Percentiles rank a stretch among this genome's conserved stretches.
These are phyloP conservation scores for Spatula clypeata DNA, from an alignment of 2,797 vertebrate species.

Conservation along the genomic window DNA sequence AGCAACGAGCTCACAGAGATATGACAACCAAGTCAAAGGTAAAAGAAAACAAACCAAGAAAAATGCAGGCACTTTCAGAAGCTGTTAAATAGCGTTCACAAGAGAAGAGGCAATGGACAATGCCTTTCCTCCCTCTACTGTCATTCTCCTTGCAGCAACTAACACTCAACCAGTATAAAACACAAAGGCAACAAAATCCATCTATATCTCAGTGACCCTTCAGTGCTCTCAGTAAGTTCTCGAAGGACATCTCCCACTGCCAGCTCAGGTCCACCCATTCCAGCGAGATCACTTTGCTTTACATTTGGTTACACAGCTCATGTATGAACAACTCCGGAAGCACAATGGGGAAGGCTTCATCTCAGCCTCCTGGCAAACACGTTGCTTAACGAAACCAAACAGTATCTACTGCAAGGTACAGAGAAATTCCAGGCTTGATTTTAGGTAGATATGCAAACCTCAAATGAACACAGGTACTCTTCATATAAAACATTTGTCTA, in stretches of 20 bases:
- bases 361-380: not conserved
- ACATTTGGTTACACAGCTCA: not conserved
- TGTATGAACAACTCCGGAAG: not conserved
- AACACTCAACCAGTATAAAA: not conserved
- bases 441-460: not conserved
- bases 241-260: not conserved
- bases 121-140: not conserved
- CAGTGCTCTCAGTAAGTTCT: not conserved
- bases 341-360: not conserved
- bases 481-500: not conserved
- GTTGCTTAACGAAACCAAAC: not conserved
- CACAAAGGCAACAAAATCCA: not conserved
- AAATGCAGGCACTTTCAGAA: not conserved
- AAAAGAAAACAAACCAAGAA: constrained; percentile 10
- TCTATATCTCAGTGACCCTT: not conserved
- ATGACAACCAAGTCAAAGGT: not conserved
- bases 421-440: not conserved
- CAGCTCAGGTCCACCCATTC: not conserved
- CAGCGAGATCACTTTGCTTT: not conserved
- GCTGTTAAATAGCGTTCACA: not conserved
- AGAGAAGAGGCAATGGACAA: not conserved
- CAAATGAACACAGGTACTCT: not conserved
- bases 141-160: not conserved
- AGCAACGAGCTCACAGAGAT: not conserved
- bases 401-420: not conserved